Evolutionary conservation across 2,797 vertebrate genomes (phyloP).

Genomic region (Valencia hispanica): DNA sequence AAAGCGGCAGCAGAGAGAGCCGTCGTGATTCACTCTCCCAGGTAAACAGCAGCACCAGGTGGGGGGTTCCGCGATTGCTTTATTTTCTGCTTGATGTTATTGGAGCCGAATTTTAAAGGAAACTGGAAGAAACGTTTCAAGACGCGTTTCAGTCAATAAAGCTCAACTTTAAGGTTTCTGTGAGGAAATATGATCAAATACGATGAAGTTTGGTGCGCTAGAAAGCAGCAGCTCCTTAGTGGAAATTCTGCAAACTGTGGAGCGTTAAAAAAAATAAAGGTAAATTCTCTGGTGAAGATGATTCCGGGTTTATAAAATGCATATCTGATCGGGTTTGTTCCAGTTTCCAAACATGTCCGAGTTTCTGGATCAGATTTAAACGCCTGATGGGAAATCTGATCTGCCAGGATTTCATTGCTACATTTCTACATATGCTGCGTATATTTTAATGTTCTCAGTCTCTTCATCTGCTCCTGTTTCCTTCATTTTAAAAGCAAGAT

Average conservation of each 20-base stretch:
- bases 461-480: too few species aligned
- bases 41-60: conserved; percentile 50
- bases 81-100: background rate
- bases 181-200: too few species aligned
- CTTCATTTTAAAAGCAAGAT: too few species aligned
- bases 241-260: background rate
- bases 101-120: background rate
- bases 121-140: fast-evolving
- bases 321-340: background rate
- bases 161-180: fast-evolving
- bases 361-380: too few species aligned
- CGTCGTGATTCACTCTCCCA: conserved; percentile 46
- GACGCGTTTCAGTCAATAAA: background rate
- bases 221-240: background rate
- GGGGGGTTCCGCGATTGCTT: background rate
- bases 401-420: too few species aligned
- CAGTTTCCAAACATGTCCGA: background rate
- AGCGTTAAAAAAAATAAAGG: background rate
- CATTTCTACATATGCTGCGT: background rate
- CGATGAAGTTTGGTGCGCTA: background rate
- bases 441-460: background rate
- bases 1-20: background rate
- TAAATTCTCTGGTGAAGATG: background rate
- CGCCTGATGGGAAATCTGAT: background rate
- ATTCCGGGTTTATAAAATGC: background rate